These are phyloP conservation scores for Apogon talboti DNA, from an alignment of 2,797 vertebrate genomes.

Conservation along the genomic window DNA sequence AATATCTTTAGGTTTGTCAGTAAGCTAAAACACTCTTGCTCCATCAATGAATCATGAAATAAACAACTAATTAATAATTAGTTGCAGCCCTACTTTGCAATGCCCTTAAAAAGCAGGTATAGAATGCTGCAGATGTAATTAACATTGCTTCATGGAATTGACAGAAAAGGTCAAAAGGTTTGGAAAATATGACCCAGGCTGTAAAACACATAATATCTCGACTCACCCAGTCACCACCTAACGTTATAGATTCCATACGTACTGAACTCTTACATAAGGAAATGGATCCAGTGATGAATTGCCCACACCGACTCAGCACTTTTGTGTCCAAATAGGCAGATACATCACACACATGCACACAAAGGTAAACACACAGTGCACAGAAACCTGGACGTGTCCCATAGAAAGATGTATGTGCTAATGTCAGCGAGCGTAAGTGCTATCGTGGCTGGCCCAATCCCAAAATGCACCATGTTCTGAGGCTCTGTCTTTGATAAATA, in stretches of 20 bases:
- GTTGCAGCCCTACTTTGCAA: no score
- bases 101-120: no score
- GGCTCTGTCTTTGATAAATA: slow-evolving; percentile 30
- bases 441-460: slow-evolving; percentile 38
- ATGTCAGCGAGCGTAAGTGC: slow-evolving; percentile 44
- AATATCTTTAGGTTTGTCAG: no score
- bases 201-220: slow-evolving; percentile 14
- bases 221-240: background rate
- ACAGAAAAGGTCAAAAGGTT: background rate
- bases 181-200: background rate
- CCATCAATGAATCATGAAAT: no score
- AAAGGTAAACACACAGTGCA: slow-evolving; percentile 22
- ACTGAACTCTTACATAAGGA: slow-evolving; percentile 35
- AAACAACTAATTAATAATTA: background rate
- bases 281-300: slow-evolving; percentile 59
- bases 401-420: slow-evolving; percentile 34
- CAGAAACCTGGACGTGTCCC: slow-evolving; percentile 26
- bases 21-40: no score
- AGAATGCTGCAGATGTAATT: no score
- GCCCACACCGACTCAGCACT: slow-evolving; percentile 56
- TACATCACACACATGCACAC: slow-evolving; percentile 34
- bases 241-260: slow-evolving; percentile 6
- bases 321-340: slow-evolving; percentile 50
- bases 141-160: slow-evolving; percentile 1
- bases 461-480: slow-evolving; percentile 29